Percentiles rank a stretch among this genome's conserved stretches.
These are phyloP conservation scores for Cyprinodon variegatus DNA, from an alignment of 2,113 vertebrate genomes.

Conservation along the genomic window DNA sequence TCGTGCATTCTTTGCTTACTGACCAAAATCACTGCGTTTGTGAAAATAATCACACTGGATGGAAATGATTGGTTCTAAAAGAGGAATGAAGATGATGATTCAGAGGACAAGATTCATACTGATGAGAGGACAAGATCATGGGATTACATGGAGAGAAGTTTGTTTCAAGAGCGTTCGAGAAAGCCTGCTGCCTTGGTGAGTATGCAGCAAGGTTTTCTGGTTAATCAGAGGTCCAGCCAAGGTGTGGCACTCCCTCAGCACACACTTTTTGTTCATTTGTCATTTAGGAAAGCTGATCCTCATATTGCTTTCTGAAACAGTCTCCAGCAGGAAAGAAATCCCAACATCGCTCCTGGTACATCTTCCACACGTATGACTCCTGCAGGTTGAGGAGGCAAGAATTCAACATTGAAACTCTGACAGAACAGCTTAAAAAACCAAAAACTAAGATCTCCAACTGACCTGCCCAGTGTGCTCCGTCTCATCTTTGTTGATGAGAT, in stretches of 20 bases:
- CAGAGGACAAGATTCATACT: not conserved
- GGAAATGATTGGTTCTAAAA: not conserved
- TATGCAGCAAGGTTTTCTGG: not conserved
- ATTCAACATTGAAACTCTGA: not conserved
- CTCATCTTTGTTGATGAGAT: conserved; percentile 94
- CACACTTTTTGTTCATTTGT: not conserved
- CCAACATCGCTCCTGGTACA: conserved; percentile 84
- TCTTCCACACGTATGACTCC: conserved; percentile 85
- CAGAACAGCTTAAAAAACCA: not conserved
- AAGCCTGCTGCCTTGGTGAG: not conserved
- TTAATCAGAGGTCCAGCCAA: not conserved
- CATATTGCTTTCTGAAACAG: conserved; percentile 84
- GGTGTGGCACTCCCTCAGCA: not conserved
- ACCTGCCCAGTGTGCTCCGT: conserved; percentile 95
- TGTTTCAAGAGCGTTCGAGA: not conserved
- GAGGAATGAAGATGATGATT: not conserved
- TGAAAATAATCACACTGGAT: not conserved
- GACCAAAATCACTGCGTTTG: not conserved
- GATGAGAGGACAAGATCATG: not conserved
- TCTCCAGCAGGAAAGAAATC: conserved; percentile 83
- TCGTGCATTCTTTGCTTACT: not conserved
- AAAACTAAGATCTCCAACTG: conserved; percentile 37
- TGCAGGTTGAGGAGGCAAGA: conserved; percentile 31
- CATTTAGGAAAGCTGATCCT: conserved; percentile 79
- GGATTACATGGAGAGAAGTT: not conserved